Evolutionary conservation across 2,113 vertebrate species (phyloP).

Genomic region (Pelobates fuscus): DNA sequence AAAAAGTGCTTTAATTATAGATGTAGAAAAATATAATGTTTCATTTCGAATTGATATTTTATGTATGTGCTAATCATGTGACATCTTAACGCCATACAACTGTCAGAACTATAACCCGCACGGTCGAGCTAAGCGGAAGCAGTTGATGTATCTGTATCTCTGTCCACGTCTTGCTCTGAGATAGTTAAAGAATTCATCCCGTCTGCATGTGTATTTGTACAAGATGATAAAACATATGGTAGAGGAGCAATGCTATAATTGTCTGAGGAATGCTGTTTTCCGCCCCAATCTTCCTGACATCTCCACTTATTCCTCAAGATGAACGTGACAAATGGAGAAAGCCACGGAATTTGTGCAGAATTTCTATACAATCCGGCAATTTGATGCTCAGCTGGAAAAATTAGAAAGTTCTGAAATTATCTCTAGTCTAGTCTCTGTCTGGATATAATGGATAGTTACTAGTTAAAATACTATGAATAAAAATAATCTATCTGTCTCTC

Average conservation of each 20-base stretch:
- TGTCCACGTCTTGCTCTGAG: neutral
- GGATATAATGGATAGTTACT: neutral
- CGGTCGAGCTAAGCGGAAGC: too few relatives aligned
- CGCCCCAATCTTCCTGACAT: conserved; percentile 39
- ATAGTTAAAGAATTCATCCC: conserved; percentile 5
- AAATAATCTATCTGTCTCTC: too few relatives aligned
- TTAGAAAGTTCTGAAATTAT: neutral
- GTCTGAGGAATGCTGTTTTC: conserved; percentile 41
- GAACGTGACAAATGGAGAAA: conserved; percentile 34
- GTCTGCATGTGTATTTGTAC: conserved; percentile 44
- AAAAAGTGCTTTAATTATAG: too few relatives aligned
- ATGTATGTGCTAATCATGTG: too few relatives aligned
- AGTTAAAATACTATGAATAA: neutral
- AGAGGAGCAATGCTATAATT: conserved; percentile 29
- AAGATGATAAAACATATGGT: conserved; percentile 48
- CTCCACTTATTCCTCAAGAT: conserved; percentile 14
- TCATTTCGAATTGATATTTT: too few relatives aligned
- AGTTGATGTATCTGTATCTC: too few relatives aligned
- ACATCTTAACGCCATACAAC: too few relatives aligned
- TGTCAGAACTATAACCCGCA: too few relatives aligned
- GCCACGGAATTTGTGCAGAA: conserved; percentile 14
- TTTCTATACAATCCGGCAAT: neutral
- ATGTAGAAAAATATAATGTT: too few relatives aligned
- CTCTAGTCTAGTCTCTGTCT: too few relatives aligned
- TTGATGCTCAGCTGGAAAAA: neutral